Percentiles rank a stretch among this genome's conserved stretches.
phyloP scores from a whole-genome alignment of 1,140 invertebrate genomes.

The Cotesia vestalis region DNA sequence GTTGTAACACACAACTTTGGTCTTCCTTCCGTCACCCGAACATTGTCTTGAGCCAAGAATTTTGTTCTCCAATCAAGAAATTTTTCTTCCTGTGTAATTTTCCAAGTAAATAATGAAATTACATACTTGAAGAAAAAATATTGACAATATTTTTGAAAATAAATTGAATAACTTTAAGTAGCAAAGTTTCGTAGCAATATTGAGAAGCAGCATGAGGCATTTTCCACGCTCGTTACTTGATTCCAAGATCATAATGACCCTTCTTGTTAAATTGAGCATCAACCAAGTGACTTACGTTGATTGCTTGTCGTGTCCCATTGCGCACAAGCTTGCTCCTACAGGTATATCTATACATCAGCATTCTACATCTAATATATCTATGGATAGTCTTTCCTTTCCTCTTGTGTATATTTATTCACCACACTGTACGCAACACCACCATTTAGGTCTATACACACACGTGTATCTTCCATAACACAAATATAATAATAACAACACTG shows the following conservation, averaged over 20 bases:
- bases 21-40: too few relatives aligned
- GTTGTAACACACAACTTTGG: too few relatives aligned
- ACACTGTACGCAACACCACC: too few relatives aligned
- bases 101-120: too few relatives aligned
- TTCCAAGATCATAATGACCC: conserved; percentile 61
- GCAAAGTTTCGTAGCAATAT: conserved; percentile 9
- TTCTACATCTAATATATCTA: not conserved
- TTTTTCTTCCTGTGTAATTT: too few relatives aligned
- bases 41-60: too few relatives aligned
- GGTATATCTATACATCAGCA: not conserved
- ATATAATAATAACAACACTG: too few relatives aligned
- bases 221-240: conserved; percentile 52
- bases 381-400: conserved; percentile 12
- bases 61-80: too few relatives aligned
- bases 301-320: conserved; percentile 58
- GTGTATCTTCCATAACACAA: too few relatives aligned
- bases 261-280: conserved; percentile 67
- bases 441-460: too few relatives aligned
- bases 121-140: too few relatives aligned
- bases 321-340: conserved; percentile 24
- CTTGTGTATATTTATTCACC: not conserved
- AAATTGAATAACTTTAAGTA: conserved; percentile 7
- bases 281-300: conserved; percentile 66
- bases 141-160: too few relatives aligned
- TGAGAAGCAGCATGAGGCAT: conserved; percentile 21